Conservation (phyloP, 2,888 invertebrate genomes). For the Frankliniella intonsa region DNA sequence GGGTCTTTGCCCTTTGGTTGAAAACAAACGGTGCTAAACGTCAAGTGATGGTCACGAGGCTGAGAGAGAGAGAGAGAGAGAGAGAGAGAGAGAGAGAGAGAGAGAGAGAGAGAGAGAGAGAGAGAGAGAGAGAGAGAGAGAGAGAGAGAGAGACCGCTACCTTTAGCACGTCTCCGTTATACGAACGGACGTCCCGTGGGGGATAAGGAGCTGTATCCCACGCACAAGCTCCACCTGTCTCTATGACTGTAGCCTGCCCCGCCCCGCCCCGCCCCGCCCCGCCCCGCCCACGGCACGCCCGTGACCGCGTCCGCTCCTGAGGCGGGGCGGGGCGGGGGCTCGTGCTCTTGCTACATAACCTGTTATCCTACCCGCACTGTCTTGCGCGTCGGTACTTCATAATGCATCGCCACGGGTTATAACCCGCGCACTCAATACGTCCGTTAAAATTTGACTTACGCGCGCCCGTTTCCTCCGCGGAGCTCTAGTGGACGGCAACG, state of each 20-base stretch:
- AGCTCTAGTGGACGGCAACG: too few relatives aligned
- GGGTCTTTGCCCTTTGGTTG: too few relatives aligned
- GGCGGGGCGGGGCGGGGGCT: not conserved
- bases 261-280: not conserved
- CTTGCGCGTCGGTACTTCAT: not conserved
- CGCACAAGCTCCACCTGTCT: not conserved
- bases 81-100: slow-evolving; percentile 1
- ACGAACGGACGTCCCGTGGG: not conserved
- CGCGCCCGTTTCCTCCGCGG: too few relatives aligned
- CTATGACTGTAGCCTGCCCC: not conserved
- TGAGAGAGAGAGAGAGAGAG: not conserved
- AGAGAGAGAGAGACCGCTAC: not conserved
- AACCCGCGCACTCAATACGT: too few relatives aligned
- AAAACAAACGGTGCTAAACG: too few relatives aligned
- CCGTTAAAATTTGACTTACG: too few relatives aligned
- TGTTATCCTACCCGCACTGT: not conserved
- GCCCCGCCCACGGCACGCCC: not conserved
- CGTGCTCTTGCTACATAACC: not conserved
- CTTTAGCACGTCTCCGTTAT: not conserved
- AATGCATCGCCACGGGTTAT: not conserved
- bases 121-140: slow-evolving; percentile 1
- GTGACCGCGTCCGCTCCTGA: not conserved
- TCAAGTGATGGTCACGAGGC: not conserved
- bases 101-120: not conserved
- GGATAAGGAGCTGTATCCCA: not conserved